Evolutionary conservation across 2,888 invertebrate species (phyloP).

Genomic region (Rutpela maculata): DNA sequence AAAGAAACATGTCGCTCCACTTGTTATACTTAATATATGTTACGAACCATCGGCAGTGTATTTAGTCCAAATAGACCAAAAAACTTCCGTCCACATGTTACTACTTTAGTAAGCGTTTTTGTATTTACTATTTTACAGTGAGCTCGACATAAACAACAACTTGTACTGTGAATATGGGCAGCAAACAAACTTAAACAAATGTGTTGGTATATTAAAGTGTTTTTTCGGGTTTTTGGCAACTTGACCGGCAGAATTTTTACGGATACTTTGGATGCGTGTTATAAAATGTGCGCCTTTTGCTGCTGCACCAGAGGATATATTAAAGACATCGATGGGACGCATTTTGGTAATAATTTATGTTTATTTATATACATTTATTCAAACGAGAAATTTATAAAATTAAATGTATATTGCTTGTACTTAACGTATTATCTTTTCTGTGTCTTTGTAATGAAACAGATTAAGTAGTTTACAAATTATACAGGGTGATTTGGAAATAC

Average conservation of each 20-base stretch:
- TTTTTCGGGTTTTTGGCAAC: constrained; percentile 68
- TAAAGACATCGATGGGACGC: constrained; percentile 22
- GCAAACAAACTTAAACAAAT: constrained; percentile 50
- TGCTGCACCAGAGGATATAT: constrained; percentile 54
- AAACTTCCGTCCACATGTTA: constrained; percentile 25
- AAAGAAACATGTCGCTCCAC: neutral
- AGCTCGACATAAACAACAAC: constrained; percentile 47
- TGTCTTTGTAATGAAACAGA: too few relatives aligned
- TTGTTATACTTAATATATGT: neutral
- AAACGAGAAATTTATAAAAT: too few relatives aligned
- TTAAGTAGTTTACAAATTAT: too few relatives aligned
- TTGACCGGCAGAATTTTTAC: constrained; percentile 64
- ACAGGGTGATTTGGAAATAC: too few relatives aligned
- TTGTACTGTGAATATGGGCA: constrained; percentile 34
- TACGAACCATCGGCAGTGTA: constrained; percentile 9
- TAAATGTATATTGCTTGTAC: too few relatives aligned
- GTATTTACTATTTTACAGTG: constrained; percentile 50
- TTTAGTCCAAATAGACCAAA: constrained; percentile 24
- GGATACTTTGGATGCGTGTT: constrained; percentile 63
- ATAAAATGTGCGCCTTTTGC: constrained; percentile 67
- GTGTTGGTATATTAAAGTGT: constrained; percentile 70
- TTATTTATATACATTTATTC: constrained; percentile 6
- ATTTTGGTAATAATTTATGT: constrained; percentile 39
- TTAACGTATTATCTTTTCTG: too few relatives aligned
- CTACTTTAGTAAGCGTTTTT: constrained; percentile 28